Base-by-base conservation (phyloP, 2,888 invertebrate genomes). In the Pandemis heparana region DNA sequence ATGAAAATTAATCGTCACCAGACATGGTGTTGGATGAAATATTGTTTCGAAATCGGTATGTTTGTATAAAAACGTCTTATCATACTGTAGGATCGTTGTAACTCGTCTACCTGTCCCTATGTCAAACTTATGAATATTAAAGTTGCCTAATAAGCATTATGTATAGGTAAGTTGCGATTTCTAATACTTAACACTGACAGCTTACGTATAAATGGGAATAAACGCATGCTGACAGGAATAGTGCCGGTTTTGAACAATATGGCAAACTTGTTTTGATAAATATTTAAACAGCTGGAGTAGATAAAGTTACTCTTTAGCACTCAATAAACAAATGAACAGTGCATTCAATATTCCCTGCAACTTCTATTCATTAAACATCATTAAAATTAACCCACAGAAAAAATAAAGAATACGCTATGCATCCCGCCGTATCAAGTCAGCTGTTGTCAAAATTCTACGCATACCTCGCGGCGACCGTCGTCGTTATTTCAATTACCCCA, bases 401-500 rank as follows among this genome's bases (percentile, higher is more conserved):
- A 72, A 67, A 77, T 43, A 77, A 79, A 81, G 78, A 79, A 43
- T 71, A 70, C 70, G 43, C 23, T 32, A 32, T 32, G 63, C 71
- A 70, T 32, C 65, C 71, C 75, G 48, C 77, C 76, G 75, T 76
- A 78, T 76, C 70, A 79, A 87, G 89, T 89, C 94, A 94, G 92
- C 92, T 94, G 94, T 90, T 90, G 88, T 87, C 87, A 85, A 89
- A 91, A 93, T 93, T 90, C 92, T 89, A 88, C 83, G 89, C 92
- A 94, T 94, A 89, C 92, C 92, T 81, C 80, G 79, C 83, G 82
- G 85, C 86, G 89, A 86, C 88, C 23, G 23, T 32, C 89, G 85
- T 92, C 92, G 92, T 94, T 94, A 94, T 94, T 93, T 93, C 94
- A 93, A 94, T 94, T 94, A 93, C 90, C 84, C 80, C 80, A 79